These are phyloP conservation scores for Eriocheir sinensis DNA, from an alignment of 1,140 invertebrate species.

Conservation along the genomic window DNA sequence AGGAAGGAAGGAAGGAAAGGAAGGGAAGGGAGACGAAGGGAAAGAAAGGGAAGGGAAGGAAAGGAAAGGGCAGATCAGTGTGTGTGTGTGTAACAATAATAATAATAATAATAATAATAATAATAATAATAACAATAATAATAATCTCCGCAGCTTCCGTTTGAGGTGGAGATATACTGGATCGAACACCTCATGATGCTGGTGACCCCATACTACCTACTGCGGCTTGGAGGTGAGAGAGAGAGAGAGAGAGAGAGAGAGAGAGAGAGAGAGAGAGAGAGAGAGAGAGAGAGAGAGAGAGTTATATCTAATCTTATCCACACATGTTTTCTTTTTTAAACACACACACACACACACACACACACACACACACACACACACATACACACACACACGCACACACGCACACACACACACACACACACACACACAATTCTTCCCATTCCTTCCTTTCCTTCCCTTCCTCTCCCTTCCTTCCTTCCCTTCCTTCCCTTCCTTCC, in stretches of 20 bases:
- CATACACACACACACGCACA: not conserved
- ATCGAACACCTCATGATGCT: constrained; percentile 96
- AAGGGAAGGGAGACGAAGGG: too few species aligned
- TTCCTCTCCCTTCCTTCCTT: not conserved
- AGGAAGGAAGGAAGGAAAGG: too few species aligned
- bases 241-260: not conserved
- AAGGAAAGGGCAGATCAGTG: too few species aligned
- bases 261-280: not conserved
- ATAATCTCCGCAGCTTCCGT: constrained; percentile 90
- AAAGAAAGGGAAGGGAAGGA: too few species aligned
- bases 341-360: constrained; percentile 53
- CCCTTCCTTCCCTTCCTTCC: too few species aligned
- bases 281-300: not conserved
- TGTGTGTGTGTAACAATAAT: too few species aligned
- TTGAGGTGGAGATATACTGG: constrained; percentile 95
- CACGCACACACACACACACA: not conserved
- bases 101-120: too few species aligned
- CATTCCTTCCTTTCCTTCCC: not conserved
- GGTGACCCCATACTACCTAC: constrained; percentile 94
- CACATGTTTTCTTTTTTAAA: constrained; percentile 54
- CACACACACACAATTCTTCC: not conserved
- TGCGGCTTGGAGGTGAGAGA: constrained; percentile 90
- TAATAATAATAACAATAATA: too few species aligned
- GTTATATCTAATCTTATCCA: constrained; percentile 31
- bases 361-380: not conserved